Conservation (phyloP, 2,888 invertebrate species). For the Galerucella pusilla region DNA sequence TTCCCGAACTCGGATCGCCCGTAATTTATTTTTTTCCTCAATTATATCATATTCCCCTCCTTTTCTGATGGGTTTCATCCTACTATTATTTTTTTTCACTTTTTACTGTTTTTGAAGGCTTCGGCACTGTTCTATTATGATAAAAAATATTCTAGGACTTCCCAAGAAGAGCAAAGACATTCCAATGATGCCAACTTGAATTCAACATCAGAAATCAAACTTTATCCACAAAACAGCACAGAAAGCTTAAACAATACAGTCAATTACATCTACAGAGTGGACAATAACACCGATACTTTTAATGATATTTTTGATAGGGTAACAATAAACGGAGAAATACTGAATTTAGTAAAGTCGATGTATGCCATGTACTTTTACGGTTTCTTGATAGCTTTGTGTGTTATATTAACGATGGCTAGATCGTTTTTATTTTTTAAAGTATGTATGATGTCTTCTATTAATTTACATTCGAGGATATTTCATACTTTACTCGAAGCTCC, state of each 20-base stretch:
- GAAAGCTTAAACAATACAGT: not conserved
- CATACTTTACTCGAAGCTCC: conserved; percentile 70
- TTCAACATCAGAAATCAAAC: not conserved
- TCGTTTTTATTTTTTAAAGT: conserved; percentile 78
- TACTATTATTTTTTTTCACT: too few relatives aligned
- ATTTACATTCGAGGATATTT: conserved; percentile 83
- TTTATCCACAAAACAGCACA: not conserved
- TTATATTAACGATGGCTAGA: conserved; percentile 71
- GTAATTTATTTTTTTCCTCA: too few relatives aligned
- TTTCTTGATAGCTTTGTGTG: conserved; percentile 68
- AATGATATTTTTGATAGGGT: conserved; percentile 22
- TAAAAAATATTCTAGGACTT: conserved; percentile 18
- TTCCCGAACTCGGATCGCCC: too few relatives aligned
- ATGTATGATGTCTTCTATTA: conserved; percentile 80
- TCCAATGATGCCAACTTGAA: not conserved
- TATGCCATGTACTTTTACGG: conserved; percentile 67
- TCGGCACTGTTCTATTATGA: too few relatives aligned
- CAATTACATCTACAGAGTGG: not conserved
- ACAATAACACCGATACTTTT: not conserved
- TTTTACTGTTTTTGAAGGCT: too few relatives aligned
- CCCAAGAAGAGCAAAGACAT: conserved; percentile 29
- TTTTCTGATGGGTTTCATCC: too few relatives aligned
- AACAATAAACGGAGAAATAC: conserved; percentile 5
- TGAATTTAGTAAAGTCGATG: conserved; percentile 44
- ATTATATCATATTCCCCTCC: too few relatives aligned